Evolutionary conservation across 35 echinoderm and acorn worm species (phyloP), one percentile per base, ranked within the genome.

Genomic region (Patiria miniata): DNA sequence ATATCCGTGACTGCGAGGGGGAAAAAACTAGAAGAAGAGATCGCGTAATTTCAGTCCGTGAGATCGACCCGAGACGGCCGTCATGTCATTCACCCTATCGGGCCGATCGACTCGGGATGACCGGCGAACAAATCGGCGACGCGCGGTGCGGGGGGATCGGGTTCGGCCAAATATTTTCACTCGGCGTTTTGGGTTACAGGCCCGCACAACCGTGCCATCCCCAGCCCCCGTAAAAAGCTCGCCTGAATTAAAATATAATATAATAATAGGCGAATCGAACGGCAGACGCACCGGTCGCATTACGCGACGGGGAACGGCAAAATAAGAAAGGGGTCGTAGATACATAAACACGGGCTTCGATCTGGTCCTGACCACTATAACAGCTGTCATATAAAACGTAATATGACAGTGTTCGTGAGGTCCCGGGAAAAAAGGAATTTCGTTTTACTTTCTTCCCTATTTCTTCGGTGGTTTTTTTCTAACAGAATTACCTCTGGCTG

Each of bases 161-260:
- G 65, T 73, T 73, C 65, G 65, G 65, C 65, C 65, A 73, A 73
- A 73, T 73, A 73, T 73, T 73, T 73, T 73, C 65, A 73, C 65
- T 73, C 65, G 65, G 65, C 26, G 65, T 73, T 73, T 73, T 36
- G 65, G 26, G 65, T 73, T 73, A 73, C 65, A 73, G 65, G n/a
- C 26, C 7, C 26, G 65, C 26, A 30, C 65, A 73, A 73, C 65
- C 65, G 3, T 10, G 65, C 65, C 34, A 73, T 22, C 65, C 65
- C 65, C 65, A 26, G 65, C 42, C 42, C n/a, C 65, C 65, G 65
- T 73, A 73, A 73, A 73, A 73, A 73, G 65, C 65, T 73, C 34
- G 65, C 65, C 34, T 73, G 65, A 73, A 73, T 73, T 73, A 73
- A 73, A 73, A 73, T 73, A 73, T 73, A 73, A 73, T 73, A 73